Conservation (phyloP, 2,797 vertebrate species). For the Arremon aurantiirostris region DNA sequence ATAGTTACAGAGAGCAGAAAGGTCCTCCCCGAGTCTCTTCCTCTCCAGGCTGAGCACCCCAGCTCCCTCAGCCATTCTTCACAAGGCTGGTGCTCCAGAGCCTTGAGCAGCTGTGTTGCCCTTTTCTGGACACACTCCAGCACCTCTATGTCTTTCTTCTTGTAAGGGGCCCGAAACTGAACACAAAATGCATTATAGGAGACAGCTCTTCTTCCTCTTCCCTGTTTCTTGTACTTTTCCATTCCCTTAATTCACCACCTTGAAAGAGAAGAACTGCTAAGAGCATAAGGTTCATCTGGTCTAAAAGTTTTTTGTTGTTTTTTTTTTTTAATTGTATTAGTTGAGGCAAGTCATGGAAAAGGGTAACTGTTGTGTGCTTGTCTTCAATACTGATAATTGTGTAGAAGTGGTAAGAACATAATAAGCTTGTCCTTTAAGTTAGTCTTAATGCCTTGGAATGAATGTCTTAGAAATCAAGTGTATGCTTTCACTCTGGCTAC, state of each 20-base stretch:
- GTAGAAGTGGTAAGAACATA: background rate
- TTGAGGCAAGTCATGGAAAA: background rate
- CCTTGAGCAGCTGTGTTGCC: background rate
- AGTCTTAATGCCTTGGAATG: background rate
- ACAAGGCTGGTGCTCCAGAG: background rate
- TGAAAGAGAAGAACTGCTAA: background rate
- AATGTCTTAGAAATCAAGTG: background rate
- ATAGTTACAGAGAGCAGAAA: background rate
- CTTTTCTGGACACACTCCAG: background rate
- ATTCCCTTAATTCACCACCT: background rate
- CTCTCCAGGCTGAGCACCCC: background rate
- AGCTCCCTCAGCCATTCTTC: background rate
- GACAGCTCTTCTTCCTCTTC: background rate
- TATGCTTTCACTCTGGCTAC: background rate
- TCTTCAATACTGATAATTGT: background rate
- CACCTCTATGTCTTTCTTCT: background rate
- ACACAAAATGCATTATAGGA: background rate
- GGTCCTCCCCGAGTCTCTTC: background rate
- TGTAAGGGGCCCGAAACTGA: background rate
- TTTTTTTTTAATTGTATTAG: too few species aligned
- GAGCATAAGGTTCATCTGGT: background rate
- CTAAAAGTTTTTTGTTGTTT: background rate
- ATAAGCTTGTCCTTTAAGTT: background rate
- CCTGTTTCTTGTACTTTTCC: background rate
- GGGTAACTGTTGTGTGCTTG: background rate